Base-by-base conservation (phyloP, 2,888 invertebrate genomes). In the Ephialtes manifestator region DNA sequence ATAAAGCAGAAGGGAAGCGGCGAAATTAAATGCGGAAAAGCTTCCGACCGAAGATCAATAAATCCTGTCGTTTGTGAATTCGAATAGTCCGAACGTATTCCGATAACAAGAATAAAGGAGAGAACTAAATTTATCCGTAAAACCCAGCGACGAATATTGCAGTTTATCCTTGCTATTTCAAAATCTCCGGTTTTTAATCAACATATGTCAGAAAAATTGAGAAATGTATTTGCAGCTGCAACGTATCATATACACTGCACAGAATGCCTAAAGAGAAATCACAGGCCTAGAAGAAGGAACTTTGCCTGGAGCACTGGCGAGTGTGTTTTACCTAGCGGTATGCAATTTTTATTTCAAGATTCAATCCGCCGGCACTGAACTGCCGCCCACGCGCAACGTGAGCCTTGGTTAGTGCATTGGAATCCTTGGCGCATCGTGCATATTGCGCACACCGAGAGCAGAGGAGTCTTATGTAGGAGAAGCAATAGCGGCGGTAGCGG, bases 281-380 rank as follows among this genome's bases (percentile, higher is more conserved):
- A 28, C 20, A 53, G 13, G 71, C 8, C 15, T 60, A 18, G 13
- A 13, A 24, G 63, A 58, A 63, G 46, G 65, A 60, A 46, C 24
- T 31, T 51, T 63, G 65, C 65, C 53, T 28, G 20, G 43, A 55
- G 72, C 53, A 81, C 65, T 18, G 53, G 46, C 58, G 67, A 76
- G 60, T 39, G 60, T 77, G 11, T 81, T 67, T 81, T 48, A 67
- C 55, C 58, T 81, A 72, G 80, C 80, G 72, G 65, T 87, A 86
- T 87, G 86, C 83, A 81, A 65, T 88, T 86, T 24, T 35, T 63
- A 5, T 35, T 84, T 77, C 74, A 72, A 80, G 84, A 89, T 89
- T 81, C 87, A 86, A 88, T 88, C 86, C 51, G 80, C 87, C 83
- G 86, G 87, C 84, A 84, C 65, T 85, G 88, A 85, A 88, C 88